These are phyloP conservation scores for Aphelinus certus DNA, from an alignment of 1,140 invertebrate species.

Conservation along the genomic window DNA sequence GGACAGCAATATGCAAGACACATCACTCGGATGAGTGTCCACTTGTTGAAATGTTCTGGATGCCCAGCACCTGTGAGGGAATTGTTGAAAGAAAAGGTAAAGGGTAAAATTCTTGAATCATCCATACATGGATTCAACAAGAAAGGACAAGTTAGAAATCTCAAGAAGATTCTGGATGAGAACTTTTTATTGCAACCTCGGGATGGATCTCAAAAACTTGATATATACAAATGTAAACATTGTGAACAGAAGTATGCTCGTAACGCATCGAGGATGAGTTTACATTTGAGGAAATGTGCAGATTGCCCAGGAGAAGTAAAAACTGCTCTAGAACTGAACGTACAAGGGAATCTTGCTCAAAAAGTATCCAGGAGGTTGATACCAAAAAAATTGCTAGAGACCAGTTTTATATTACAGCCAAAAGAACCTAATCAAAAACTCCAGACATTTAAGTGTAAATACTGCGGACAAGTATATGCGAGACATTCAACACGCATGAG, in stretches of 20 bases:
- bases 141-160: slow-evolving; percentile 38
- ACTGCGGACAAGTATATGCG: slow-evolving; percentile 39
- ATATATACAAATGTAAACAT: slow-evolving; percentile 40
- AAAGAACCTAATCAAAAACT: slow-evolving; percentile 41
- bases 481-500: slow-evolving; percentile 41
- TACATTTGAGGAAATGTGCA: slow-evolving; percentile 36
- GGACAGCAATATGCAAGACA: slow-evolving; percentile 36
- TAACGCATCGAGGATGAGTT: slow-evolving; percentile 38
- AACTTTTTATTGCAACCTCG: slow-evolving; percentile 33
- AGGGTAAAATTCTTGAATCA: slow-evolving; percentile 32
- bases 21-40: slow-evolving; percentile 40
- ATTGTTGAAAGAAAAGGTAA: slow-evolving; percentile 38
- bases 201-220: slow-evolving; percentile 36
- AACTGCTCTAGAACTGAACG: slow-evolving; percentile 33
- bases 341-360: slow-evolving; percentile 30
- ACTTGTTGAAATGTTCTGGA: slow-evolving; percentile 36
- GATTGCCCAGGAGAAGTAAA: slow-evolving; percentile 37
- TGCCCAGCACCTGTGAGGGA: slow-evolving; percentile 33
- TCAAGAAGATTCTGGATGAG: slow-evolving; percentile 38
- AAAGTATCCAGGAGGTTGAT: slow-evolving; percentile 35
- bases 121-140: slow-evolving; percentile 38
- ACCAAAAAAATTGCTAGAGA: slow-evolving; percentile 38
- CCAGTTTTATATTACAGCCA: slow-evolving; percentile 37
- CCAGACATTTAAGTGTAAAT: slow-evolving; percentile 41
- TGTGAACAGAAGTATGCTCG: slow-evolving; percentile 40